Evolutionary conservation across 2,113 vertebrate species (phyloP), one percentile per base, ranked within the genome.

Genomic region (Phrynocephalus versicolor): DNA sequence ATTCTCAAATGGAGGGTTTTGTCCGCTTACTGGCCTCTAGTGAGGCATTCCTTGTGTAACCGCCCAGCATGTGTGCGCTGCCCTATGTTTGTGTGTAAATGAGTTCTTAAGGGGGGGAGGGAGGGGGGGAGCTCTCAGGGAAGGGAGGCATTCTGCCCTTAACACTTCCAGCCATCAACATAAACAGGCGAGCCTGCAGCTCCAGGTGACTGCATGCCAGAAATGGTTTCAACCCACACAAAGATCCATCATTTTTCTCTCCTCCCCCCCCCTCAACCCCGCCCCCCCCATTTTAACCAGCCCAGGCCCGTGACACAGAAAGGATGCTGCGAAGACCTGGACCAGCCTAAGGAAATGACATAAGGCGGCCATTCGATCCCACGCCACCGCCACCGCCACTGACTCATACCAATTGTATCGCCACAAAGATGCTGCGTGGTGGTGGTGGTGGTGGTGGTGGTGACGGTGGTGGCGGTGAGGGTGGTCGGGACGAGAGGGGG

Each of bases 111-210:
- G 70, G 21, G 35, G 19, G 55, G 74, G 80, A 62, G 1, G 16
- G 5, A 57, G 76, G 51, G 41, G 70, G 21, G 35, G 4, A n/a
- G n/a, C 71, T 1, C 71, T 71, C 78, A 67, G 19, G 55, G 74
- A 82, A 62, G 1, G 16, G 5, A 57, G 76, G 45, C 79, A 71
- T 85, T 79, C 62, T 62, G 75, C 84, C 93, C 85, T 82, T 5
- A 23, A 64, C 86, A 39, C 74, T 71, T 91, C 89, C 85, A 82
- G 76, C 83, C 78, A 27, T 27, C 85, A 92, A 77, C n/a, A 81
- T 80, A 87, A 80, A 82, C 87, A 88, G 87, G 88, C 71, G 51
- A 73, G 85, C 79, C 25, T 39, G 25, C 70, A 72, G 18, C 70
- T 37, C 8, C n/a, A 19, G 67, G 67, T 30, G n/a, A 16, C 60